Base-by-base conservation (phyloP, 2,888 invertebrate genomes). In the Drosophila koepferae region DNA sequence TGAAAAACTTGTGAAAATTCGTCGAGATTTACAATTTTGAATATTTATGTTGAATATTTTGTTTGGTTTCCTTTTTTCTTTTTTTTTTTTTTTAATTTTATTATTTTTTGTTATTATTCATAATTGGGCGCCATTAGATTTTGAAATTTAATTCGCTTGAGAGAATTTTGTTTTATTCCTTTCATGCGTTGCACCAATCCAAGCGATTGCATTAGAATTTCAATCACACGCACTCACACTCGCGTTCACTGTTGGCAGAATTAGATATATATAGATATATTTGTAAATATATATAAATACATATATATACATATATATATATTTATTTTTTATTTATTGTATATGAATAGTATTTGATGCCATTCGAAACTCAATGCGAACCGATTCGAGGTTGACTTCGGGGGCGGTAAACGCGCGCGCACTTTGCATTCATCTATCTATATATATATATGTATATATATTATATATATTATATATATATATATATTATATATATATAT, bases 251-350 rank as follows among this genome's bases (percentile, higher is more conserved):
- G 48, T 28, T 31, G 28, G 56, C 59, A 43, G 28, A 40, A 61
- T 51, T 51, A 58, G 48, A 48, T 51, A 58, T 43, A 53, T 44
- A 58, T 64, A 56, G 74, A 58, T 70, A 70, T 65, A 62, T 66
- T 63, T 69, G 69, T 56, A 44, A 60, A 65, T 72, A 80, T 80
- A 69, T 80, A 79, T 43, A 69, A 59, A 59, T 71, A 73, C 64
- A 49, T 43, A 58, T 36, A 53, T 36, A 56, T 34, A n/a, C n/a
- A 58, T 49, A 61, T 62, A 71, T 48, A 55, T 40, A 53, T 71
- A 69, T 86, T 80, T 82, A 71, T 86, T 82, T 82, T 86, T 82
- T 82, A 86, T 87, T 81, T 82, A 82, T 85, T 85, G 80, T 83
- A 85, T 86, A 72, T 86, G 84, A 81, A 88, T 84, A 74, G 78